A percentile compares a stretch with the other conserved stretches of the same genome.
These are phyloP conservation scores for Leptoclinus maculatus DNA, from an alignment of 2,797 vertebrate species.

Conservation along the genomic window DNA sequence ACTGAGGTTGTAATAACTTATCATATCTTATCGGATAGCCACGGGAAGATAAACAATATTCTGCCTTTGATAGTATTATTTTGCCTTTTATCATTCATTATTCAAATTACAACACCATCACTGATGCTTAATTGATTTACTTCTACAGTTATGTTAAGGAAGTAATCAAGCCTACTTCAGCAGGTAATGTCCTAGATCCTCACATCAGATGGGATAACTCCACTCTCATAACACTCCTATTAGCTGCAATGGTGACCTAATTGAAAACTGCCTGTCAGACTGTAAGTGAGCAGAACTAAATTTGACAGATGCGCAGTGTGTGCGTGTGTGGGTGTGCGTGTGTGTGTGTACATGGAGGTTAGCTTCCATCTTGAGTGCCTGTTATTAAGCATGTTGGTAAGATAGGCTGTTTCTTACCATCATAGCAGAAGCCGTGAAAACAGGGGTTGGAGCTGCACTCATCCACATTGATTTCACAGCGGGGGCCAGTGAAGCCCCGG, in stretches of 20 bases:
- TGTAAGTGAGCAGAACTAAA: conserved; percentile 68
- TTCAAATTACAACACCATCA: conserved; percentile 71
- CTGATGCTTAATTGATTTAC: conserved; percentile 68
- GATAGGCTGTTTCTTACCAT: conserved; percentile 78
- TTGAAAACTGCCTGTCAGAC: conserved; percentile 68
- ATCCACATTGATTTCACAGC: conserved; percentile 88
- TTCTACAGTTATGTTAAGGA: conserved; percentile 64
- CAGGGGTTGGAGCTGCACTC: conserved; percentile 88
- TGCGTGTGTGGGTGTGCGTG: neutral
- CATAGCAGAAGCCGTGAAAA: conserved; percentile 87
- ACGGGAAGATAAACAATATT: conserved; percentile 42
- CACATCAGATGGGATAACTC: conserved; percentile 75
- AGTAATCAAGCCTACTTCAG: conserved; percentile 58
- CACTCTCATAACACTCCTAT: conserved; percentile 82
- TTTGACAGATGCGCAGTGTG: conserved; percentile 35
- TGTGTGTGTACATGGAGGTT: neutral
- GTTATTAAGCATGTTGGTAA: conserved; percentile 56
- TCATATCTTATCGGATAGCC: conserved; percentile 47
- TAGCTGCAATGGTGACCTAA: conserved; percentile 71
- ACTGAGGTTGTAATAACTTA: conserved; percentile 61
- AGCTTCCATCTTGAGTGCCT: conserved; percentile 43
- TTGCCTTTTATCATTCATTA: conserved; percentile 71
- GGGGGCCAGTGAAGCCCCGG: conserved; percentile 84
- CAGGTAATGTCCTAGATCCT: conserved; percentile 72
- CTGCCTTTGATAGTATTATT: conserved; percentile 68